Base-by-base conservation (phyloP, 2,888 invertebrate genomes). In the Anoplius nigerrimus region DNA sequence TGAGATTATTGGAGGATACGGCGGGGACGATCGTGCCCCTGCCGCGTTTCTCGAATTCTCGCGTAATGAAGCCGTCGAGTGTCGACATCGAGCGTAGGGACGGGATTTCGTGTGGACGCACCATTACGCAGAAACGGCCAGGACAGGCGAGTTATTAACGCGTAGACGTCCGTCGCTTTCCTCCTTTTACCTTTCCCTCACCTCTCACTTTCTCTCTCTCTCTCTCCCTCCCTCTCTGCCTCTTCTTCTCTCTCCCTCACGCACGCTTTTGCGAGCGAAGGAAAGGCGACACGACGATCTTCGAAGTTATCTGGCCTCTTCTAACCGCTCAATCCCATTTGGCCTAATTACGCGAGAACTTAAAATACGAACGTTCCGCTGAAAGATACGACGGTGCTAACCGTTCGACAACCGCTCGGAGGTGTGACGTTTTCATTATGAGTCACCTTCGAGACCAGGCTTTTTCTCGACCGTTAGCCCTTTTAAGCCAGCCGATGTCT, bases 11-110 rank as follows among this genome's bases (percentile, higher is more conserved):
- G 22, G 66, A 59, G 56, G 53, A 24, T 62, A 60, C 62, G 64
- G 56, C 55, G 43, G 22, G 45, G 34, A 42, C 13, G 13, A n/a
- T 34, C 34, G 6, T 34, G 6, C 11, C 11, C 34, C 11, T 34
- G n/a, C n/a, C n/a, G n/a, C 59, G 55, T 71, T 66, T 57, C 65
- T 55, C 69, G 45, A 71, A 74, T 82, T 76, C 80, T 74, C 62
- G 65, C 53, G 66, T 81, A 82, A 84, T 79, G 79, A 84, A 83
- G 76, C 65, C 76, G 70, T 78, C 70, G 65, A 43, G 54, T n/a
- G n/a, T 22, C 24, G 59, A 6, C 11, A 5, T 2, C 63, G 22
- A 53, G 4, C 16, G 53, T 63, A 68, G 55, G 54, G 16, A 52
- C 34, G 55, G n/a, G 58, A 66, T 66, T 69, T 67, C 71, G 67